Conservation (phyloP, 2,113 vertebrate genomes). For the Esox niger region DNA sequence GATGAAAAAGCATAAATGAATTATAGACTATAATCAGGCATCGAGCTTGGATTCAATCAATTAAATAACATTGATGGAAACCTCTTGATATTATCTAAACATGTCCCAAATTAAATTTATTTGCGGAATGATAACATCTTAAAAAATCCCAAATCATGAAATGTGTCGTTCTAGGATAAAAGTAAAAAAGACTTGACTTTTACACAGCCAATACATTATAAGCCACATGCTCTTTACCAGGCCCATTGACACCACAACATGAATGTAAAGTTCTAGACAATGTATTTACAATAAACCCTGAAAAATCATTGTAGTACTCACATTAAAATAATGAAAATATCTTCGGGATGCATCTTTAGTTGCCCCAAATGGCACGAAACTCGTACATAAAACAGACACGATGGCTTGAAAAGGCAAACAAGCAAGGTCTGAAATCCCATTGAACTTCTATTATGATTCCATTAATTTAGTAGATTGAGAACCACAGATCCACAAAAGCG, state of each 20-base stretch:
- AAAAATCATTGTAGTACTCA: background rate
- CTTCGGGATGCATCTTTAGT: background rate
- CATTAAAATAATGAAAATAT: background rate
- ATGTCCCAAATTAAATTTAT: conserved; percentile 1
- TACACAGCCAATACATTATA: too few relatives aligned
- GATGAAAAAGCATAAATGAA: background rate
- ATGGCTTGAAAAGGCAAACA: background rate
- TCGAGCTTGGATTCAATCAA: background rate
- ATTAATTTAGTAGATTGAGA: background rate
- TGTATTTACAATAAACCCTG: too few relatives aligned
- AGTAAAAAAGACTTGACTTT: too few relatives aligned
- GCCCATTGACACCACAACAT: background rate
- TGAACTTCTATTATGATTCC: background rate
- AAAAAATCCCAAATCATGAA: conserved; percentile 3
- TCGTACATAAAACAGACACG: background rate
- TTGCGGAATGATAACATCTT: background rate
- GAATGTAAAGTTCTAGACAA: background rate
- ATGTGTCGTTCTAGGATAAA: background rate
- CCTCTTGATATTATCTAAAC: conserved; percentile 1
- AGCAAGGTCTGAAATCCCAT: background rate
- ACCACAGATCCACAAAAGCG: background rate
- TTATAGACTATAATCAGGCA: background rate
- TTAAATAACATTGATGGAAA: background rate
- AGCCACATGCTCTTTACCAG: background rate
- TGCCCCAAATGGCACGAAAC: background rate